Base-by-base conservation (phyloP, 2,888 invertebrate genomes). In the Cataglyphis rosenhaueri region DNA sequence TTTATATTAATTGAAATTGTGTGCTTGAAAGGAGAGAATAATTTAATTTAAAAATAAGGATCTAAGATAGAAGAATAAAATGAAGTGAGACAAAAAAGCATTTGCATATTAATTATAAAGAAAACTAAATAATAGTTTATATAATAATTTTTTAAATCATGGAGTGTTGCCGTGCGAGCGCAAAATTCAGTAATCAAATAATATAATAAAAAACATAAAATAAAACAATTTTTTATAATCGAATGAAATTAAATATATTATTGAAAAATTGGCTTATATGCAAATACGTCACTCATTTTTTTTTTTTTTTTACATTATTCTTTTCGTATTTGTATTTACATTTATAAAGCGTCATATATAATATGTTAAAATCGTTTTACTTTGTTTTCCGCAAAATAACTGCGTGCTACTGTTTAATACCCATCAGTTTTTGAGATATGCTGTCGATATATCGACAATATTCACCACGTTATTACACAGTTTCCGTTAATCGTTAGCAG, bases 401-500 rank as follows among this genome's bases (percentile, higher is more conserved):
- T 21, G 71, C 59, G 25, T 8, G 21, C 25, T 18, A 78, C 12
- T 71, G 59, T 44, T 78, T 78, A 78, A 70, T 78, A 71, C 38
- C 59, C 32, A 18, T 59, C 71, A 59, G 29, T 59, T 71, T 78
- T 57, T 65, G 65, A 35, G 35, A 70, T 76, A 65, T n/a, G 12
- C 59, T 59, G 44, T 59, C 71, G 71, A 78, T 70, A 59, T 71
- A 21, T 61, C 44, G 71, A 71, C 59, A 59, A 57, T 38, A 79
- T 79, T 62, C 59, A 35, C 59, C 71, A 64, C 59, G 71, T 70
- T 79, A 71, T 79, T 61, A 79, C 68, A 64, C 44, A 44, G 18
- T 61, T 71, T 79, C 78, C 59, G 71, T 79, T 79, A 79, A 59
- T 71, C 18, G 71, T 78, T 59, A 78, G 70, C 59, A n/a, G 35